Conservation (phyloP, 2,113 vertebrate genomes). For the Tor tambroides region DNA sequence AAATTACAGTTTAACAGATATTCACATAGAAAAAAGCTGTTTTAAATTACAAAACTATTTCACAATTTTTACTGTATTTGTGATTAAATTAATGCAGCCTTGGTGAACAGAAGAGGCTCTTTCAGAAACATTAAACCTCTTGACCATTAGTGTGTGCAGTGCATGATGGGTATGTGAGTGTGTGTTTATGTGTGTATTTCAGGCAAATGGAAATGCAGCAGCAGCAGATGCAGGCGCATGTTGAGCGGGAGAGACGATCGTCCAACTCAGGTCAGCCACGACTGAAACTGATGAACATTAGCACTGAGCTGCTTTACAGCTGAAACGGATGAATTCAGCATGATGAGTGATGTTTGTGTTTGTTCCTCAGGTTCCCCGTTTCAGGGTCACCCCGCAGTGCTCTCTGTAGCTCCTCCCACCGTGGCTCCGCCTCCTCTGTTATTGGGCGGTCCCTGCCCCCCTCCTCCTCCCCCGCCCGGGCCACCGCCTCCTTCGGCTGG, state of each 20-base stretch:
- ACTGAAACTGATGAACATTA: slow-evolving; percentile 2
- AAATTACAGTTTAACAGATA: background rate
- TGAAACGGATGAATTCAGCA: too few relatives aligned
- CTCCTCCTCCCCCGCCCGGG: slow-evolving; percentile 85
- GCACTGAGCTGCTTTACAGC: background rate
- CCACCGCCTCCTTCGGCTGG: slow-evolving; percentile 84
- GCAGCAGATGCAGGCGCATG: slow-evolving; percentile 83
- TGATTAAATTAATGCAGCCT: background rate
- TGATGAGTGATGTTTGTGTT: background rate
- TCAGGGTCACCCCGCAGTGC: slow-evolving; percentile 85
- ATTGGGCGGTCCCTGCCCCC: slow-evolving; percentile 80
- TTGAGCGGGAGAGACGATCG: slow-evolving; percentile 91
- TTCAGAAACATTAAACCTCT: background rate
- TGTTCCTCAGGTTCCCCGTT: slow-evolving; percentile 85
- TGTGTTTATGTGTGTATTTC: slow-evolving; percentile 21
- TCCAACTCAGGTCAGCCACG: slow-evolving; percentile 88
- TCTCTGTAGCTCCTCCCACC: slow-evolving; percentile 77
- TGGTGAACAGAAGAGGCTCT: background rate
- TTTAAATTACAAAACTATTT: background rate
- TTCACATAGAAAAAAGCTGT: background rate
- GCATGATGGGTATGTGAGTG: slow-evolving; percentile 21
- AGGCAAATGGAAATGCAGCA: slow-evolving; percentile 94
- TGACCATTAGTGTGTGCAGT: background rate
- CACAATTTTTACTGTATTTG: background rate
- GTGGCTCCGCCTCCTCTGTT: slow-evolving; percentile 71